Conservation (phyloP, 2,113 vertebrate genomes). For the Odontesthes bonariensis region DNA sequence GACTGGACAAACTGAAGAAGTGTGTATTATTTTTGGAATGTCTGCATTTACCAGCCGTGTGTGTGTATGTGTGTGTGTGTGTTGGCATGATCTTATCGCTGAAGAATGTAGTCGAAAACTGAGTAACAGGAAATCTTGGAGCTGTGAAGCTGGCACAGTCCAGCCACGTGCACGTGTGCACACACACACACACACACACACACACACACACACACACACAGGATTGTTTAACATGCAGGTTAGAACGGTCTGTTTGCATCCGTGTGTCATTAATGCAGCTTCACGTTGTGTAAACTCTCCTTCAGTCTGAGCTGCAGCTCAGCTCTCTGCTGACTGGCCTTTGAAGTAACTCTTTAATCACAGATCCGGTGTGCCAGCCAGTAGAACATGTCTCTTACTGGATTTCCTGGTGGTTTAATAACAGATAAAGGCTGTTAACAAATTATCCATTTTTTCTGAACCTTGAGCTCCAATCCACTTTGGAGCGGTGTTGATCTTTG, state of each 20-base stretch:
- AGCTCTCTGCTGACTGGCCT: constrained; percentile 1
- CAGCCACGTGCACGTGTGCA: too few relatives aligned
- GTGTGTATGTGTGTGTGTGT: constrained; percentile 36
- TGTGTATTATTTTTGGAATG: constrained; percentile 6
- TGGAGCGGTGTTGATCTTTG: neutral
- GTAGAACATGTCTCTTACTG: neutral
- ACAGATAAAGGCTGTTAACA: neutral
- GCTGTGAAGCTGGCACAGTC: constrained; percentile 55
- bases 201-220: constrained; percentile 18
- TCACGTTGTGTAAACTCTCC: neutral
- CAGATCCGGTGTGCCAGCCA: neutral
- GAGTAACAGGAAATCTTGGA: constrained; percentile 81
- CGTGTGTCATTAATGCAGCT: constrained; percentile 27
- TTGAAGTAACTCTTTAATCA: constrained; percentile 22
- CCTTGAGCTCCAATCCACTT: neutral
- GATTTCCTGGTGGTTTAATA: constrained; percentile 19
- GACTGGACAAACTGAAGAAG: constrained; percentile 16
- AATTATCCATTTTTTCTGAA: neutral
- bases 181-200: constrained; percentile 30
- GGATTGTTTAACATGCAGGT: constrained; percentile 5
- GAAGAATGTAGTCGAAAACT: constrained; percentile 80
- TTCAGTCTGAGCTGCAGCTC: constrained; percentile 35
- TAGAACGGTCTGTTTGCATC: neutral
- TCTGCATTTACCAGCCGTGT: constrained; percentile 30
- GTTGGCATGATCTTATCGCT: constrained; percentile 77